Percentiles rank a stretch among this genome's conserved stretches.
These are phyloP conservation scores for Homalodisca vitripennis DNA, from an alignment of 1,140 invertebrate species.

Conservation along the genomic window DNA sequence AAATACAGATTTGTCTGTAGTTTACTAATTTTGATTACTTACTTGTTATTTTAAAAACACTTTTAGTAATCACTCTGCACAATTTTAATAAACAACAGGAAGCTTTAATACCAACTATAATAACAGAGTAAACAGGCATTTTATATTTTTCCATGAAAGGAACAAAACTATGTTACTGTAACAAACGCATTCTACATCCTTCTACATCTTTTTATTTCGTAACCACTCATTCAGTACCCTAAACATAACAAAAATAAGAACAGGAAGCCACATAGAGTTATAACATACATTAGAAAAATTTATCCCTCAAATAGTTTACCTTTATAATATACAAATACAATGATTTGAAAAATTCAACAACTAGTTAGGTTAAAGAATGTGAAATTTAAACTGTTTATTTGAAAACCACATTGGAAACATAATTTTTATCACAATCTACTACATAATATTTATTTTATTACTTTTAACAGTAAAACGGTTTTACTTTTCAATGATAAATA, in stretches of 20 bases:
- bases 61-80: background rate
- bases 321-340: slow-evolving; percentile 19
- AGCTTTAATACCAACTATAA: background rate
- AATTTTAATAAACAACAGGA: background rate
- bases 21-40: too few species aligned
- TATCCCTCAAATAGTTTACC: slow-evolving; percentile 1
- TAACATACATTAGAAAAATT: slow-evolving; percentile 25
- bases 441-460: background rate
- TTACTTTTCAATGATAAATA: slow-evolving; percentile 12
- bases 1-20: too few species aligned
- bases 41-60: too few species aligned
- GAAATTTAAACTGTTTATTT: slow-evolving; percentile 3
- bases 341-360: slow-evolving; percentile 23
- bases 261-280: slow-evolving; percentile 21
- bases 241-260: background rate
- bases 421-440: slow-evolving; percentile 18
- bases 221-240: background rate
- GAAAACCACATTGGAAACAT: slow-evolving; percentile 8
- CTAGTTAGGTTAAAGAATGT: slow-evolving; percentile 16
- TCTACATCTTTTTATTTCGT: background rate
- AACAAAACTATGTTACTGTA: background rate
- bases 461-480: slow-evolving; percentile 1
- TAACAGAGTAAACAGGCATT: background rate
- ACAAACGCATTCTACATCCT: background rate
- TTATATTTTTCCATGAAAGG: background rate